A percentile compares a stretch with the other conserved stretches of the same genome.
Conservation (phyloP, 2,888 invertebrate genomes). For the Drymonia ruficornis region DNA sequence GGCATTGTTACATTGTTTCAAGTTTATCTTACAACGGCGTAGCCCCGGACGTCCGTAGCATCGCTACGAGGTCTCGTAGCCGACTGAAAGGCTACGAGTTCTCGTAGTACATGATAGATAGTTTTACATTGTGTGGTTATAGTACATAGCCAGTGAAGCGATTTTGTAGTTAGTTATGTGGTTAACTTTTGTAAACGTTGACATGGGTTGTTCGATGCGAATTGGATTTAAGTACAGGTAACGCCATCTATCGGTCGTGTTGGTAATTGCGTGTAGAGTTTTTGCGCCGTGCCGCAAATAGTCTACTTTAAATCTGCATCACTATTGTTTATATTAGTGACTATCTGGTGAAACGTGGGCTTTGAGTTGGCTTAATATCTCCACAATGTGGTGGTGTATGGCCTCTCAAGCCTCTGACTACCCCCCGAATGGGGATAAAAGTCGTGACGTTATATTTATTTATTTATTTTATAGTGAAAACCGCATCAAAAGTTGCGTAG, state of each 20-base stretch:
- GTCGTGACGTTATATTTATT: too few species aligned
- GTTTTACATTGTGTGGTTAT: constrained; percentile 14
- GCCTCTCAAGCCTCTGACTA: too few species aligned
- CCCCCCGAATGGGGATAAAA: too few species aligned
- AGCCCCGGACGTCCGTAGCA: constrained; percentile 44
- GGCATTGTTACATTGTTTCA: constrained; percentile 38
- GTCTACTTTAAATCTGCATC: background rate
- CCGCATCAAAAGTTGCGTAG: too few species aligned
- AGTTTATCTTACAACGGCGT: constrained; percentile 37
- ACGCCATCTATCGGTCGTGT: constrained; percentile 46
- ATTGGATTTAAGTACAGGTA: constrained; percentile 29
- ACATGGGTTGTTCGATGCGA: constrained; percentile 3
- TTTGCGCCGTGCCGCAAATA: background rate
- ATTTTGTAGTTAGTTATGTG: constrained; percentile 21
- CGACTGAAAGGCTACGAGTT: constrained; percentile 44
- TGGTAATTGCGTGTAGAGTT: constrained; percentile 22
- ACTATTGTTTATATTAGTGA: too few species aligned
- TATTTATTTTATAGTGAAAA: too few species aligned
- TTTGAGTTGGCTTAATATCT: too few species aligned
- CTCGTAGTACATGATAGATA: constrained; percentile 12
- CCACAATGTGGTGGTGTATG: too few species aligned
- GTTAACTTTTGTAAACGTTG: constrained; percentile 11
- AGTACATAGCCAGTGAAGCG: constrained; percentile 21
- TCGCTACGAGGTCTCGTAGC: constrained; percentile 63
- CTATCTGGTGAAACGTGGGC: too few species aligned